These are phyloP conservation scores for Tachycineta bicolor DNA, from an alignment of 2,113 vertebrate genomes.

Conservation along the genomic window DNA sequence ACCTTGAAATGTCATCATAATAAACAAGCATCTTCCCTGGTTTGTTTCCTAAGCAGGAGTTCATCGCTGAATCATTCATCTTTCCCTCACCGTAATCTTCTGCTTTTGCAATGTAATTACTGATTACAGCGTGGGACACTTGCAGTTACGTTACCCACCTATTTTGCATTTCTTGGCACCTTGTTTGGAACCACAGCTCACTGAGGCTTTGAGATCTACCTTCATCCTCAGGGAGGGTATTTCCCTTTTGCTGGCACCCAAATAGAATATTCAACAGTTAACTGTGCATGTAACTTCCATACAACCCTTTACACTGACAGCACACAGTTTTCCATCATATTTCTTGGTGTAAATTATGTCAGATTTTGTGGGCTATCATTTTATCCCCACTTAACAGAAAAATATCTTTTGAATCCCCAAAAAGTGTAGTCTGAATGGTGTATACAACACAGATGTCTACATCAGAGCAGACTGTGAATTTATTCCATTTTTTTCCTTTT, in stretches of 20 bases:
- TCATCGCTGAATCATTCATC: background rate
- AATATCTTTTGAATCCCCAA: background rate
- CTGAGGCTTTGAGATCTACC: background rate
- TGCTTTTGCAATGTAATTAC: background rate
- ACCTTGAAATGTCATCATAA: background rate
- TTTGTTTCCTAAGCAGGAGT: background rate
- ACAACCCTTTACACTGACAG: background rate
- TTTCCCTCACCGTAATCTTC: background rate
- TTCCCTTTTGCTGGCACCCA: background rate
- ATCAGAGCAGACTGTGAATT: background rate
- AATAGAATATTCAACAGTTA: background rate
- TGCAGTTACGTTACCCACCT: background rate
- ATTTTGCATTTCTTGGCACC: no score
- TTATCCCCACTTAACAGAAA: background rate
- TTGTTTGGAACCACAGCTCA: background rate
- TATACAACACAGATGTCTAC: background rate
- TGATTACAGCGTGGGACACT: no score
- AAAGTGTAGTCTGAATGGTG: background rate
- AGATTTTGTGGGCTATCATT: background rate
- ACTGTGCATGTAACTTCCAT: background rate
- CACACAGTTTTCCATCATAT: accelerated
- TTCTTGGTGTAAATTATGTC: background rate
- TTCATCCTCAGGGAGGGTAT: background rate
- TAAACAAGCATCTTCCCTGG: background rate
- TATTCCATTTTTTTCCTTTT: background rate